Percentiles rank a stretch among this genome's conserved stretches.
Evolutionary conservation across 2,113 vertebrate genomes (phyloP).

Genomic region (Pachyramphus minor): DNA sequence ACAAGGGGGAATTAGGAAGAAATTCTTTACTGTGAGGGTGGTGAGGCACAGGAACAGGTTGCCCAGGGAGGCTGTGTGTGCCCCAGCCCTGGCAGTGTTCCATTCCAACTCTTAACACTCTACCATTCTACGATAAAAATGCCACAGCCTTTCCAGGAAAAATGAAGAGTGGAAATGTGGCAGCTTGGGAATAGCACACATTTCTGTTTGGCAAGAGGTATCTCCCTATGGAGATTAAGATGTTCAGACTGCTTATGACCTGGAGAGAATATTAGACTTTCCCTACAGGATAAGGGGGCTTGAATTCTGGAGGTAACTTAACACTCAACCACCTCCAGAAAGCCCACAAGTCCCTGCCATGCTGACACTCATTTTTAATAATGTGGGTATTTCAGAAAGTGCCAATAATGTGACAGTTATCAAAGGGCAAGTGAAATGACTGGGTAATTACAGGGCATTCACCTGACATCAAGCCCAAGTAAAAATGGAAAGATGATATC

Average conservation of each 20-base stretch:
- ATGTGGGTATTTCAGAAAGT: neutral
- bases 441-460: conserved; percentile 41
- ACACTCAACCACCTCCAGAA: neutral
- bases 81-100: neutral
- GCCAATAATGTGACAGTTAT: neutral
- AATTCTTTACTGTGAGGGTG: neutral
- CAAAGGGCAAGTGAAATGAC: conserved; percentile 13
- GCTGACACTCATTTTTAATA: neutral
- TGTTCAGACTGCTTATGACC: rapidly evolving
- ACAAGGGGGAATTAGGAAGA: neutral
- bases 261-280: neutral
- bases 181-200: neutral
- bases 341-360: neutral
- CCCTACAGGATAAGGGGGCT: neutral
- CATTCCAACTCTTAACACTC: neutral
- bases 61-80: rapidly evolving
- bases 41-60: neutral
- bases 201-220: neutral
- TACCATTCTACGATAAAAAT: neutral
- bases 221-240: neutral
- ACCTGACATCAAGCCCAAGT: conserved; percentile 37
- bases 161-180: neutral
- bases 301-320: neutral
- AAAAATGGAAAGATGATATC: conserved; percentile 29
- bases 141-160: neutral